phyloP scores from a whole-genome alignment of 2,113 vertebrate genomes.

The Scytalopus superciliaris region DNA sequence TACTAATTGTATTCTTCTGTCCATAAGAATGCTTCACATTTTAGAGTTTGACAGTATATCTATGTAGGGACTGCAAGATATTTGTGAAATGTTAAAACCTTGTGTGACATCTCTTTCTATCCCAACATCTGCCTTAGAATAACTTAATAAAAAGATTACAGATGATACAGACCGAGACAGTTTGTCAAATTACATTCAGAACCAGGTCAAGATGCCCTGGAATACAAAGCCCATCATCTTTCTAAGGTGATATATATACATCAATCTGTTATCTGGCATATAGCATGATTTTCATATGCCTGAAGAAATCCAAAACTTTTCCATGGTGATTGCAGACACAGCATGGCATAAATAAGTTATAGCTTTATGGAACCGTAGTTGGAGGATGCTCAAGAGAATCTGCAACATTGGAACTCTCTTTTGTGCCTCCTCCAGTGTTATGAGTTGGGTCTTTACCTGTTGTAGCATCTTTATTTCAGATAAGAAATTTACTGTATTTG shows the following conservation, averaged over 20 bases:
- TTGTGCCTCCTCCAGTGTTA: not conserved
- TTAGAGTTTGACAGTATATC: not conserved
- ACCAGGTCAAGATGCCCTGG: not conserved
- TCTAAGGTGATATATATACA: not conserved
- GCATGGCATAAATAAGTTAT: not conserved
- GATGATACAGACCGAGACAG: not conserved
- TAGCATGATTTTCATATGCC: not conserved
- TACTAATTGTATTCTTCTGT: not conserved
- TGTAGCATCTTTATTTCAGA: not conserved
- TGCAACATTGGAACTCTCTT: rapidly evolving
- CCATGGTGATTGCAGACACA: not conserved
- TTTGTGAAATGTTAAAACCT: not conserved
- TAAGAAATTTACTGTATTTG: not conserved
- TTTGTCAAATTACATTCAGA: not conserved
- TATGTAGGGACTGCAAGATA: not conserved
- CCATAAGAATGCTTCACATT: not conserved
- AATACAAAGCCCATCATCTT: not conserved
- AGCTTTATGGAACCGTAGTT: not conserved
- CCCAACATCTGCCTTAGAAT: not conserved
- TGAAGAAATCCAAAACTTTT: not conserved
- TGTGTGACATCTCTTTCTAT: not conserved
- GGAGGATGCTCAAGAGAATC: not conserved
- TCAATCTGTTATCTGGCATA: not conserved
- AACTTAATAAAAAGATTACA: not conserved
- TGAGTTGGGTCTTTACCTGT: not conserved